These are phyloP conservation scores for Python bivittatus DNA, from an alignment of 2,113 vertebrate species.

Conservation along the genomic window DNA sequence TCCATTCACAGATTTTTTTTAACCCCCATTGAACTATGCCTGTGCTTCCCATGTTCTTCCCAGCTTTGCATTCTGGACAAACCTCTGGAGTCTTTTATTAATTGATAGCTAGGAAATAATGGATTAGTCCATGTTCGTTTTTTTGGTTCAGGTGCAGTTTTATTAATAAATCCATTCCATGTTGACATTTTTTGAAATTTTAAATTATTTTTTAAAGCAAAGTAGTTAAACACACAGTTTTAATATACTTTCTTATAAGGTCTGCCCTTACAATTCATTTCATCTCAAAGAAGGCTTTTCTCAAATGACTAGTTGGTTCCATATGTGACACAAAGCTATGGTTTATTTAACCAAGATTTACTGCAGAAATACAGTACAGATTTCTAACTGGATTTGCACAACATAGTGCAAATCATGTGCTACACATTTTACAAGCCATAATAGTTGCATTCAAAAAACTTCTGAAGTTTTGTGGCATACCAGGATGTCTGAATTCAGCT, in stretches of 20 bases:
- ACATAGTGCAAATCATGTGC: neutral
- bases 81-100: no score
- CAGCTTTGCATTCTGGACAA: neutral
- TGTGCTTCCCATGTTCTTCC: neutral
- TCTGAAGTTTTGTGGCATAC: neutral
- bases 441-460: neutral
- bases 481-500: neutral
- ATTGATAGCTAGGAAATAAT: neutral
- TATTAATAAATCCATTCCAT: neutral
- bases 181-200: neutral
- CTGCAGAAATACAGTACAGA: neutral
- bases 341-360: neutral
- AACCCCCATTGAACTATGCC: neutral
- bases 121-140: neutral
- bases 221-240: neutral
- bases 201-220: neutral
- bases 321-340: neutral
- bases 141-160: neutral
- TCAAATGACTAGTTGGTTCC: neutral
- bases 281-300: neutral
- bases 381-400: neutral
- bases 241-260: neutral
- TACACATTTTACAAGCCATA: neutral
- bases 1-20: neutral
- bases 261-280: neutral